These are phyloP conservation scores for Eretmochelys imbricata DNA, from an alignment of 2,113 vertebrate genomes.

Conservation along the genomic window DNA sequence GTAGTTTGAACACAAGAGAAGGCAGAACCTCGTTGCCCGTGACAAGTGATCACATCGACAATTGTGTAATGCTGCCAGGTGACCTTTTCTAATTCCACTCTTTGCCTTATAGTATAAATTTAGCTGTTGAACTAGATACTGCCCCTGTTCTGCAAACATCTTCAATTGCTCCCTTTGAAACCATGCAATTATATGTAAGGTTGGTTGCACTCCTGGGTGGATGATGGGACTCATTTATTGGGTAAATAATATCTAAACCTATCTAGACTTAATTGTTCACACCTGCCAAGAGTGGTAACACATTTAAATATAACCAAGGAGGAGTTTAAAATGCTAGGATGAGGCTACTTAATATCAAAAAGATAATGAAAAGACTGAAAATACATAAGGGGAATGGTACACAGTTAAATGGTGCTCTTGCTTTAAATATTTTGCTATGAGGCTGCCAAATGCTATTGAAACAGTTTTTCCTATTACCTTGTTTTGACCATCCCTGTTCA, in stretches of 20 bases:
- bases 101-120: constrained; percentile 46
- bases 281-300: constrained; percentile 21
- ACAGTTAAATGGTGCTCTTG: not conserved
- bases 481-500: not conserved
- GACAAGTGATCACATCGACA: constrained; percentile 10
- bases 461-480: not conserved
- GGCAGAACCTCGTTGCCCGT: constrained; percentile 2
- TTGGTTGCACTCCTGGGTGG: constrained; percentile 12
- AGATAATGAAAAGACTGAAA: not conserved
- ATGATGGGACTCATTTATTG: constrained; percentile 54
- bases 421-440: not conserved
- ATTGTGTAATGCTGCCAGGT: constrained; percentile 8
- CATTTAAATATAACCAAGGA: constrained; percentile 13
- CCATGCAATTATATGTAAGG: constrained; percentile 39
- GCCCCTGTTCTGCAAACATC: not conserved
- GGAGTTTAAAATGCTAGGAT: not conserved
- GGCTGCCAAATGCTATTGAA: not conserved
- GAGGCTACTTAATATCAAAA: not conserved
- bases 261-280: constrained; percentile 30
- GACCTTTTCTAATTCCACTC: constrained; percentile 4
- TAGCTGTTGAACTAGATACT: constrained; percentile 40
- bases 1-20: not conserved
- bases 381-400: not conserved
- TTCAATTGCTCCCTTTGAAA: constrained; percentile 53
- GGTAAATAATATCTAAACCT: constrained; percentile 58